These are phyloP conservation scores for Cylas formicarius DNA, from an alignment of 1,140 invertebrate genomes.

Conservation along the genomic window DNA sequence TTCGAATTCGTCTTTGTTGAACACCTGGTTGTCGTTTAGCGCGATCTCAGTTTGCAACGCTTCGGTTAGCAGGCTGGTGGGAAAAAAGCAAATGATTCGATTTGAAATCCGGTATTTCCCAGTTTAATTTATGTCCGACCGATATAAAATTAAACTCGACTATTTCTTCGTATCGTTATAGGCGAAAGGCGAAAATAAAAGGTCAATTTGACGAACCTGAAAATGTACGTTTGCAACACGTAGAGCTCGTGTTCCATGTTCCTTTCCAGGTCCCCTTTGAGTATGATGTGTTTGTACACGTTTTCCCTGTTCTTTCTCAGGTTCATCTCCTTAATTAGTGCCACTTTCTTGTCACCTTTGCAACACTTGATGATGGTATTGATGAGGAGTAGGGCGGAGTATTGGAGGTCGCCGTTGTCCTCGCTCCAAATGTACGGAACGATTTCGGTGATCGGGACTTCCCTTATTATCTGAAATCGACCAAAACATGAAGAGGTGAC, in stretches of 20 bases:
- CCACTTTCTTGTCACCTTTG: constrained; percentile 26
- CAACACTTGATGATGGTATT: constrained; percentile 31
- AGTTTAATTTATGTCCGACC: too few relatives aligned
- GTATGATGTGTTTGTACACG: constrained; percentile 34
- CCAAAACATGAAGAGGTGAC: too few relatives aligned
- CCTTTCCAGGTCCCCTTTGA: constrained; percentile 21
- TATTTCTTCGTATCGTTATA: background rate
- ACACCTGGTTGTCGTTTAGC: constrained; percentile 21
- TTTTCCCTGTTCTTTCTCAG: constrained; percentile 25
- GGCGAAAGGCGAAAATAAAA: background rate
- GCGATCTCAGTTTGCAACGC: constrained; percentile 23
- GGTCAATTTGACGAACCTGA: constrained; percentile 26
- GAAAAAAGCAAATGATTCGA: constrained; percentile 6
- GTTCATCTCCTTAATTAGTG: constrained; percentile 35
- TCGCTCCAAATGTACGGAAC: constrained; percentile 22
- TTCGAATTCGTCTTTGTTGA: constrained; percentile 27
- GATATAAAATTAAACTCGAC: background rate
- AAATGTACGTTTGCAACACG: constrained; percentile 32
- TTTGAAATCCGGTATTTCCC: background rate
- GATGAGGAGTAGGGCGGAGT: constrained; percentile 26
- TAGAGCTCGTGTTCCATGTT: constrained; percentile 34
- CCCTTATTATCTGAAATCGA: constrained; percentile 26
- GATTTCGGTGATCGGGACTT: constrained; percentile 22
- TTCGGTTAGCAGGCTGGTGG: constrained; percentile 26
- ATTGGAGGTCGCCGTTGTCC: constrained; percentile 23